Percentiles rank a stretch among this genome's conserved stretches.
Evolutionary conservation across 1,140 invertebrate genomes (phyloP).

Genomic region (Drosophila persimilis): DNA sequence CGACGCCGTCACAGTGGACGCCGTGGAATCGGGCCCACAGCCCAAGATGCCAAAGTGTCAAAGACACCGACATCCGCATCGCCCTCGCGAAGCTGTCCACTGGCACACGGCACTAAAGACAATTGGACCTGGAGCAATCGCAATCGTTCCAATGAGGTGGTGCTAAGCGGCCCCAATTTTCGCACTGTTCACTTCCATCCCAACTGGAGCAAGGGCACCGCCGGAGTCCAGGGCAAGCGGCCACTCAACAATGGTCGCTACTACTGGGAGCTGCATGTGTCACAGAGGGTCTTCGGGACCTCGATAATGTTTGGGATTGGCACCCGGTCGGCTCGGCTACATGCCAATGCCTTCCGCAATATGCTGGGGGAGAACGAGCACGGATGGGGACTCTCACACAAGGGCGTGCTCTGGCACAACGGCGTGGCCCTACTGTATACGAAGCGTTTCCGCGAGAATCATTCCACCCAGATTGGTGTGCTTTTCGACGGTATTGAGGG

Average conservation of each 20-base stretch:
- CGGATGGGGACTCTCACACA: conserved; percentile 90
- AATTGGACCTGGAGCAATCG: conserved; percentile 87
- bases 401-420: conserved; percentile 89
- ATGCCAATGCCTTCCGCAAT: conserved; percentile 88
- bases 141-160: conserved; percentile 87
- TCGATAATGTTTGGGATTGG: conserved; percentile 91
- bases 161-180: conserved; percentile 84
- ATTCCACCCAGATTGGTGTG: conserved; percentile 87
- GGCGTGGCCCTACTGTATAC: conserved; percentile 86
- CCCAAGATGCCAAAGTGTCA: not conserved
- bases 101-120: conserved; percentile 84
- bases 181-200: conserved; percentile 88
- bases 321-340: conserved; percentile 86
- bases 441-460: conserved; percentile 88
- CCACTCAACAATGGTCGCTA: conserved; percentile 86
- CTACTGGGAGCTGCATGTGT: conserved; percentile 89
- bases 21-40: conserved; percentile 8
- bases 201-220: conserved; percentile 90
- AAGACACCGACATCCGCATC: conserved; percentile 10
- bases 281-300: conserved; percentile 88
- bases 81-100: conserved; percentile 33
- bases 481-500: conserved; percentile 88
- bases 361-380: conserved; percentile 88
- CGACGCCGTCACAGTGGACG: conserved; percentile 26
- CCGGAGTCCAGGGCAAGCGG: conserved; percentile 87